Evolutionary conservation across 2,888 invertebrate genomes (phyloP), one percentile per base, ranked within the genome.

Genomic region (Monopis laevigella): DNA sequence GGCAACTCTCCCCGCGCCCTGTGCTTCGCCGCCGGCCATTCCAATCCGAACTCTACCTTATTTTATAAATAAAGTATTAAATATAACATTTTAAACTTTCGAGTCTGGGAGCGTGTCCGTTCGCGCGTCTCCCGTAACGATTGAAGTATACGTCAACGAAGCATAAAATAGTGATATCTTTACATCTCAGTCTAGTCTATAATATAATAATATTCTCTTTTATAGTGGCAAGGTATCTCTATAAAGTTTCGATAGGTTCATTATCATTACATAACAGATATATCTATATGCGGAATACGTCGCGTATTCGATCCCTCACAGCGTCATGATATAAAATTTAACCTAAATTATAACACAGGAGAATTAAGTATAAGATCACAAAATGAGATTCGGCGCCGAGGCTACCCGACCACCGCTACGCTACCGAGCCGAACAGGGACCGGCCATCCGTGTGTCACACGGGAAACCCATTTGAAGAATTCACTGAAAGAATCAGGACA

Each of bases 301-400:
- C 65, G 65, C 70, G 73, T 67, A 73, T 72, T 64, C 67, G 67
- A 69, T 72, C 67, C 71, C 68, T 77, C 77, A 75, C 78, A 75
- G 78, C 78, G 72, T 77, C 75, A 69, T 78, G 78, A 78, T 80
- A 80, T 77, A 77, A 80, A 78, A 80, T 77, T 78, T 80, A 78
- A 80, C 77, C 78, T 80, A 80, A 80, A 80, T 72, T 75, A 77
- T 77, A 80, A 80, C 78, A 80, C 77, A 80, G 77, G 77, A 77
- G 78, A 80, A 77, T 80, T 80, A 80, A 80, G 78, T 80, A 77
- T 80, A 80, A 80, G 78, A 80, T 80, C 78, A 80, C 78, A 80
- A 78, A 80, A 80, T 80, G 78, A 80, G 78, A 80, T 80, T 80
- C 77, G 73, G 66, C 75, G 74, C n/a, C n/a, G n/a, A n/a, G 78